Conservation (phyloP, 2,113 vertebrate species). For the Carassius gibelio region DNA sequence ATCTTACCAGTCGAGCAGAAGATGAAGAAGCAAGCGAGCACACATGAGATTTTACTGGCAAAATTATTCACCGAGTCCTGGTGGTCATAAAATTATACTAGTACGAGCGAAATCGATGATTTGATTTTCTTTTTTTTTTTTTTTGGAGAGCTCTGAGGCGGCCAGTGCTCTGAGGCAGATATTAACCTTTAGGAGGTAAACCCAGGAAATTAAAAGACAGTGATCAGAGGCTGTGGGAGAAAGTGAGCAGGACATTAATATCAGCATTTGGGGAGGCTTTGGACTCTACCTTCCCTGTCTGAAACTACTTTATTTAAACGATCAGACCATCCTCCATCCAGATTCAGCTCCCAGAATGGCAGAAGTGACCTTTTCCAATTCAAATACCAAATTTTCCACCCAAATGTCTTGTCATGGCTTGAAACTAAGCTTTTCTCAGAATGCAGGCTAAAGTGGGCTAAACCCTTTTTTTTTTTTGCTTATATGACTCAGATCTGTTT, state of each 20-base stretch:
- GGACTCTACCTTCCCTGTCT: background rate
- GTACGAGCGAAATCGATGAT: slow-evolving; percentile 7
- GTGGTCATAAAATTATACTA: slow-evolving; percentile 25
- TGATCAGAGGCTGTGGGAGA: background rate
- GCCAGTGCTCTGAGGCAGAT: background rate
- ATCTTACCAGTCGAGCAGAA: slow-evolving; percentile 4
- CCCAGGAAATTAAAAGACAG: slow-evolving; percentile 38
- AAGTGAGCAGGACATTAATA: background rate
- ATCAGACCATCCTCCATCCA: slow-evolving; percentile 3
- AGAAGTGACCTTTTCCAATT: slow-evolving; percentile 7
- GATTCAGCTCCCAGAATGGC: background rate
- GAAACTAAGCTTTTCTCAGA: background rate
- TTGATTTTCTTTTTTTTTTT: background rate
- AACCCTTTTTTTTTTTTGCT: background rate
- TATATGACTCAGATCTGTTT: background rate
- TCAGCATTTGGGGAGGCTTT: slow-evolving; percentile 17
- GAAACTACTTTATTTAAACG: background rate
- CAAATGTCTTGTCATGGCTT: slow-evolving; percentile 8
- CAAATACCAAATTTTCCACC: slow-evolving; percentile 1
- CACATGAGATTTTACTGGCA: background rate
- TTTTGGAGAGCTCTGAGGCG: slow-evolving; percentile 1
- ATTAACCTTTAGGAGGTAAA: slow-evolving; percentile 42
- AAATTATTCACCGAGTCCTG: background rate
- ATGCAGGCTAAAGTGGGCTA: background rate
- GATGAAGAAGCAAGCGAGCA: background rate